Conservation (phyloP, 2,113 vertebrate genomes). For the Ophthalmolycus amberensis region DNA sequence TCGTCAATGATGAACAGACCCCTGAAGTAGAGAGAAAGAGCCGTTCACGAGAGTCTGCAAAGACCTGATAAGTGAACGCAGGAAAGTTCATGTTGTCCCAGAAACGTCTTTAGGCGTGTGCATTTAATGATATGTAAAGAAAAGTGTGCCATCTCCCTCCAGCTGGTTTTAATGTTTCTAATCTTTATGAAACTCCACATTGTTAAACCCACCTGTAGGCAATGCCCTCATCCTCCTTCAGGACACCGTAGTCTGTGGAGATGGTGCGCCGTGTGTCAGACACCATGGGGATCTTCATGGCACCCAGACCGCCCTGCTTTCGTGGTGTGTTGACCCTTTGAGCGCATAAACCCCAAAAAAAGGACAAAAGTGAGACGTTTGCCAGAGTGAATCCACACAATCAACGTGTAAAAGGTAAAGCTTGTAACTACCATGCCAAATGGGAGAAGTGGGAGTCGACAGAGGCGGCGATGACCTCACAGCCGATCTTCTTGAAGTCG, state of each 20-base stretch:
- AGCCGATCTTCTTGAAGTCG: conserved; percentile 93
- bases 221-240: conserved; percentile 96
- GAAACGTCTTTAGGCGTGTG: neutral
- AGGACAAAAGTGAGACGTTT: neutral
- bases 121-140: neutral
- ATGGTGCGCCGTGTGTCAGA: conserved; percentile 90
- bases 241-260: conserved; percentile 92
- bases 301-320: conserved; percentile 94
- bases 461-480: conserved; percentile 95
- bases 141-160: neutral
- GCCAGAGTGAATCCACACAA: neutral
- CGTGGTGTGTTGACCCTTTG: conserved; percentile 92
- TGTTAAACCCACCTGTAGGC: conserved; percentile 89
- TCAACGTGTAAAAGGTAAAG: neutral
- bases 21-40: conserved; percentile 72
- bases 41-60: neutral
- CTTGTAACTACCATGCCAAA: conserved; percentile 88
- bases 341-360: conserved; percentile 5
- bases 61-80: neutral
- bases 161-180: neutral
- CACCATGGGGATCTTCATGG: conserved; percentile 94
- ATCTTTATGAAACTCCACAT: neutral
- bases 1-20: conserved; percentile 97
- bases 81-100: neutral
- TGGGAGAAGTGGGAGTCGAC: conserved; percentile 98